Evolutionary conservation across 1,140 invertebrate species (phyloP), one percentile per base, ranked within the genome.

Genomic region (Drosophila varians): DNA sequence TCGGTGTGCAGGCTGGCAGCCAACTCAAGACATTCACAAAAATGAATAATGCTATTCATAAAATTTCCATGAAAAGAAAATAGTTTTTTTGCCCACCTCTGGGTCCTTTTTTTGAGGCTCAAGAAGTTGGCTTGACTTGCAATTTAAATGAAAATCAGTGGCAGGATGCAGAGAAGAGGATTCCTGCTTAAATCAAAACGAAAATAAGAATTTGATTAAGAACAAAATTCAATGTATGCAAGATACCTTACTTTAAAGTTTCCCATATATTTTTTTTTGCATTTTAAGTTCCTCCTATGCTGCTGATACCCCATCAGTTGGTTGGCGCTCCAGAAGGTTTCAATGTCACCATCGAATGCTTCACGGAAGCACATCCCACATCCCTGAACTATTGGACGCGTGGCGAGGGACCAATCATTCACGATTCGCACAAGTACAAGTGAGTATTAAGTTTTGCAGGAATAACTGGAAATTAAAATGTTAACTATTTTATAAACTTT

Each of bases 341-440:
- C 90, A 95, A 95, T 40, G 96, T 98, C 5, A 96, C 95, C 9
- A 92, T 98, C 64, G 96, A 97, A 92, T 98, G 97, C 91, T 95
- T 96, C 90, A 97, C 96, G 0, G 97, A 98, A 92, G 96, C 97
- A 16, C 96, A 97, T 92, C 97, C 97, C 9, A 96, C 95, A 9
- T 97, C 97, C 7, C 92, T 98, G 36, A 97, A 98, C 92, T 98
- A 97, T 91, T 98, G 97, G 97, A 97, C 96, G 4, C 92, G 95
- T 57, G 96, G 97, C 77, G 96, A 96, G 84, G 96, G 96, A 14
- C 94, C 96, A 82, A 97, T 98, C 95, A 97, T 98, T 55, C 96
- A 97, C 79, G 96, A 97, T 80, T 96, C 94, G 40, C 91, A 92
- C 47, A 97, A 97, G 92, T 97, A 97, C 91, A 95, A 95, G 90